Conservation (phyloP, 1,140 invertebrate genomes). For the Neodiprion lecontei region DNA sequence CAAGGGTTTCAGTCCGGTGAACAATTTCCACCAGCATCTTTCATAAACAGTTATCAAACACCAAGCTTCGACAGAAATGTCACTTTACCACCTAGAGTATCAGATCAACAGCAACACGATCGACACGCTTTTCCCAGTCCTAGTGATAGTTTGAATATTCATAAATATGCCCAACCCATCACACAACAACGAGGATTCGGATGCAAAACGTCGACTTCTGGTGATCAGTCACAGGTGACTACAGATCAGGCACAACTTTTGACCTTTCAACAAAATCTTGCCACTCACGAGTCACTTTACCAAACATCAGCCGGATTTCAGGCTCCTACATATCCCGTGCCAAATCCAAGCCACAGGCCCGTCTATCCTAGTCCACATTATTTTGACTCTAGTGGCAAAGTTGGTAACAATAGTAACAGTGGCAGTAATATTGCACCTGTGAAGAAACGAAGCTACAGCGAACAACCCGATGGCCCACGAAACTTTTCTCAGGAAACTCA, state of each 20-base stretch:
- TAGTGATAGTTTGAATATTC: conserved; percentile 31
- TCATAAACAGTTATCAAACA: not conserved
- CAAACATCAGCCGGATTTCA: conserved; percentile 47
- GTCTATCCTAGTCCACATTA: conserved; percentile 54
- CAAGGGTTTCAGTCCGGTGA: conserved; percentile 48
- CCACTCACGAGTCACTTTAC: conserved; percentile 50
- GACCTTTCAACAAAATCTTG: conserved; percentile 48
- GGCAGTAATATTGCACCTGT: conserved; percentile 46
- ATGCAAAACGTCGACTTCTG: conserved; percentile 24
- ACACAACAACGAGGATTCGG: conserved; percentile 32
- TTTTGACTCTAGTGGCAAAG: conserved; percentile 49
- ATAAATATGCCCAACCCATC: conserved; percentile 38
- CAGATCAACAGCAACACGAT: conserved; percentile 24
- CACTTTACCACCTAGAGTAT: not conserved
- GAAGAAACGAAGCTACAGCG: conserved; percentile 56
- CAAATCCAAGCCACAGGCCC: conserved; percentile 44
- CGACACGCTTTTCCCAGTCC: conserved; percentile 34
- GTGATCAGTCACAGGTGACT: conserved; percentile 26
- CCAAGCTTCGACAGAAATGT: not conserved
- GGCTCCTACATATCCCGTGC: conserved; percentile 49
- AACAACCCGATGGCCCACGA: conserved; percentile 36
- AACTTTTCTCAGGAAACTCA: conserved; percentile 35
- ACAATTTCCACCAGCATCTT: conserved; percentile 39
- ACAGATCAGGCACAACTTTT: conserved; percentile 46
- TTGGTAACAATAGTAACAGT: conserved; percentile 15